These are phyloP conservation scores for Brachyhypopomus occidentalis DNA, from an alignment of 2,113 vertebrate species.

Conservation along the genomic window DNA sequence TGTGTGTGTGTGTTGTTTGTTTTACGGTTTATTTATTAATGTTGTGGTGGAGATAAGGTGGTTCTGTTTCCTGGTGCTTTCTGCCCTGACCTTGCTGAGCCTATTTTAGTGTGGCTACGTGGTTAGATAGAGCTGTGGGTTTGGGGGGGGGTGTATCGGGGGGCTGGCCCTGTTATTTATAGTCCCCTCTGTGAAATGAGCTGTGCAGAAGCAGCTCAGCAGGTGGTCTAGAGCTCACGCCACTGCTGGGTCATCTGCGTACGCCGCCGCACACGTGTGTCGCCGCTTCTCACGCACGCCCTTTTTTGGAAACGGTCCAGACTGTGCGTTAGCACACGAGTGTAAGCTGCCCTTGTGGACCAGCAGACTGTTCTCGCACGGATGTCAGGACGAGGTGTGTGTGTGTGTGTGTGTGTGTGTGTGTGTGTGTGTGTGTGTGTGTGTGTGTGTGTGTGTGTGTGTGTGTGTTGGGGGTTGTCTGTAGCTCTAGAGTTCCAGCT, in stretches of 20 bases:
- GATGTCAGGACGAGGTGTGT: not conserved
- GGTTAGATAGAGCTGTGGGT: constrained; percentile 20
- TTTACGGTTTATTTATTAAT: constrained; percentile 28
- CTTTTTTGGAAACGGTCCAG: not conserved
- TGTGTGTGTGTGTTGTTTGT: not conserved
- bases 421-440: too few species aligned
- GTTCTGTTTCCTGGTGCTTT: constrained; percentile 17
- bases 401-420: too few species aligned
- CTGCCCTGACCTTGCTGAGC: constrained; percentile 48
- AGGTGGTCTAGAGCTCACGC: not conserved
- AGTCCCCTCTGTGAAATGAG: constrained; percentile 13
- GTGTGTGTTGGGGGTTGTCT: constrained; percentile 9
- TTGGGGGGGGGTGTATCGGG: not conserved
- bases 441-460: too few species aligned
- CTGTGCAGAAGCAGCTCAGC: constrained; percentile 5
- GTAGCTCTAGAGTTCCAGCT: constrained; percentile 58
- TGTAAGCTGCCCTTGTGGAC: not conserved
- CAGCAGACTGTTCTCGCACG: not conserved
- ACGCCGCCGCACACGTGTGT: not conserved
- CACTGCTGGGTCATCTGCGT: not conserved
- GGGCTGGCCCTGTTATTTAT: constrained; percentile 47
- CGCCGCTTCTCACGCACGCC: not conserved
- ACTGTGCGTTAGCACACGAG: not conserved
- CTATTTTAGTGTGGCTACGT: constrained; percentile 50
- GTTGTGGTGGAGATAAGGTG: constrained; percentile 27